These are phyloP conservation scores for Ctenochaetus hawaiiensis DNA, from an alignment of 2,797 vertebrate genomes.

Conservation along the genomic window DNA sequence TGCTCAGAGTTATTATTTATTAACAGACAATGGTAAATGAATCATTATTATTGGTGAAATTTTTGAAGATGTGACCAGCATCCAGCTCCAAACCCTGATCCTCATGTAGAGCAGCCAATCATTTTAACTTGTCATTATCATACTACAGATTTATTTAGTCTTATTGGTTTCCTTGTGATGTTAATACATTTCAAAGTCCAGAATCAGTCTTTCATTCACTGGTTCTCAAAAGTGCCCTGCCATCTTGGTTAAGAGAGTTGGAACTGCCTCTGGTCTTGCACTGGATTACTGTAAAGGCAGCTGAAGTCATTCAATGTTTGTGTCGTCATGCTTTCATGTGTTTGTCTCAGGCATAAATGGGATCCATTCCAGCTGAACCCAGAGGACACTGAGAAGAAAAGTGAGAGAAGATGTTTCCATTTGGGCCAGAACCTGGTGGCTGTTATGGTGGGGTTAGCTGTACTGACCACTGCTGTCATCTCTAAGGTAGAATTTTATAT, in stretches of 20 bases:
- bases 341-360: constrained; percentile 84
- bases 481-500: constrained; percentile 79
- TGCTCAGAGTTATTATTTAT: background rate
- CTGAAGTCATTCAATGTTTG: background rate
- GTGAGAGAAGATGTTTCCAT: constrained; percentile 76
- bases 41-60: background rate
- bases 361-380: constrained; percentile 87
- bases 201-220: background rate
- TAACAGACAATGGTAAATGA: background rate
- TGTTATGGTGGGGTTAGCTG: constrained; percentile 80
- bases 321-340: constrained; percentile 1
- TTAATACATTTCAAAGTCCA: too few species aligned
- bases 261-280: background rate
- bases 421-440: constrained; percentile 82
- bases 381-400: constrained; percentile 85
- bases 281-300: background rate
- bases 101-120: background rate
- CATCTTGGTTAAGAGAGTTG: background rate
- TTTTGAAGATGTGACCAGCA: background rate
- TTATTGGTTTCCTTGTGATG: background rate
- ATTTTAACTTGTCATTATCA: background rate
- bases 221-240: background rate
- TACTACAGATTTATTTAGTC: constrained; percentile 1
- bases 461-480: constrained; percentile 78
- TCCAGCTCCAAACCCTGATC: background rate